Evolutionary conservation across 2,113 vertebrate genomes (phyloP), one percentile per base, ranked within the genome.

Genomic region (Esox niger): DNA sequence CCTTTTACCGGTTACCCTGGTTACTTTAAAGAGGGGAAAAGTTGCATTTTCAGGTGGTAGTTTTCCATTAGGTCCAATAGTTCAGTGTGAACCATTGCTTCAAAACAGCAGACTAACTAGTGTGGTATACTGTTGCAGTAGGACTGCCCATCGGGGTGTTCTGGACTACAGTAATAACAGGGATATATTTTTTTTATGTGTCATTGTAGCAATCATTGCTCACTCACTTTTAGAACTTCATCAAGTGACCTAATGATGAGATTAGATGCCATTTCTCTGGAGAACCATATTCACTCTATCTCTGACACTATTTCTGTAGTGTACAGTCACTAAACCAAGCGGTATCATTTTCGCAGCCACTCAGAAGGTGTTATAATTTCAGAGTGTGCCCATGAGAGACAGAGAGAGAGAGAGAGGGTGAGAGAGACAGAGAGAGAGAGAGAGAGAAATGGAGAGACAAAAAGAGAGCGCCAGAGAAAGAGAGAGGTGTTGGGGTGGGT

Each of bases 341-440:
- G 63, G 63, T 81, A 71, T 80, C 77, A 79, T 83, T 82, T 82
- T 82, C 83, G 80, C 72, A 83, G 75, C 75, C 79, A 75, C 73
- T 82, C 77, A 74, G 79, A 86, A 90, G 77, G 81, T 88, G 84
- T 82, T 83, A 77, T 84, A 83, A 87, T 84, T 82, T 81, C 77
- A 79, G 64, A 67, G 71, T 38, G 73, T 78, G 76, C 79, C 82
- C 78, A 67, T 58, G 27, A 59, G 17, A 30, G 29, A 59, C 27
- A 31, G 29, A n/a, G 15, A 30, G 17, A 56, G 23, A 26, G 54
- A 56, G 1, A 56, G 54, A 56, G 11, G 9, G 11, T 13, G 10
- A 27, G 21, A 56, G 0, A 27, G 54, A 58, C 6, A 59, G 17
- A 31, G 27, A 31, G 56, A 59, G 29, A 31, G 2, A 57, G 55